These are phyloP conservation scores for Oscheius onirici DNA, from an alignment of 2,888 invertebrate species.

Conservation along the genomic window DNA sequence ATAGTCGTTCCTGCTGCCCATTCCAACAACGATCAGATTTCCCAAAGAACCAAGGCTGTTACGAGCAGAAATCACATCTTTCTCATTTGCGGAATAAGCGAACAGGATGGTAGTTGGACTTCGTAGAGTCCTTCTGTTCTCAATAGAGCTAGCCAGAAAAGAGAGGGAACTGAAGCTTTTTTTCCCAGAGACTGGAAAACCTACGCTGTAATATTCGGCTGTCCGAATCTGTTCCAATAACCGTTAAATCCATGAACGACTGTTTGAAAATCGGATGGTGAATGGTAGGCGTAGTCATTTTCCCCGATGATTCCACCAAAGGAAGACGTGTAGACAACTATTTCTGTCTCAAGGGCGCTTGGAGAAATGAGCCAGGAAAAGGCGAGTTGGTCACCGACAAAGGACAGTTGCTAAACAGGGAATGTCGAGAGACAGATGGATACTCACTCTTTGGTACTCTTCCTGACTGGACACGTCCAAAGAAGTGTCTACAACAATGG, in stretches of 20 bases:
- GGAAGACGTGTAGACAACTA: constrained; percentile 2
- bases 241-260: background rate
- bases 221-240: background rate
- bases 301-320: background rate
- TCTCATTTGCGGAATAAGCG: constrained; percentile 15
- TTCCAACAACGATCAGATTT: constrained; percentile 25
- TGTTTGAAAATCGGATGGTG: background rate
- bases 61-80: constrained; percentile 6
- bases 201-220: constrained; percentile 14
- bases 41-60: background rate
- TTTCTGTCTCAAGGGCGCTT: constrained; percentile 29
- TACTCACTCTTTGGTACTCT: constrained; percentile 31
- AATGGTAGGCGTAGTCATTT: background rate
- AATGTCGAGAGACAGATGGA: background rate
- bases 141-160: background rate
- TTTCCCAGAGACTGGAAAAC: background rate
- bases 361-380: constrained; percentile 40
- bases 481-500: constrained; percentile 41
- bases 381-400: constrained; percentile 33
- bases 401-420: constrained; percentile 37
- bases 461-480: constrained; percentile 34
- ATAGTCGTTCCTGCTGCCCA: background rate
- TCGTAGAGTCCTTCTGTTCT: constrained; percentile 22
- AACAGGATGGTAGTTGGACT: constrained; percentile 18
- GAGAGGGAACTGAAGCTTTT: constrained; percentile 2